Evolutionary conservation across 2,797 vertebrate genomes (phyloP).

Genomic region (Antennarius maculatus): DNA sequence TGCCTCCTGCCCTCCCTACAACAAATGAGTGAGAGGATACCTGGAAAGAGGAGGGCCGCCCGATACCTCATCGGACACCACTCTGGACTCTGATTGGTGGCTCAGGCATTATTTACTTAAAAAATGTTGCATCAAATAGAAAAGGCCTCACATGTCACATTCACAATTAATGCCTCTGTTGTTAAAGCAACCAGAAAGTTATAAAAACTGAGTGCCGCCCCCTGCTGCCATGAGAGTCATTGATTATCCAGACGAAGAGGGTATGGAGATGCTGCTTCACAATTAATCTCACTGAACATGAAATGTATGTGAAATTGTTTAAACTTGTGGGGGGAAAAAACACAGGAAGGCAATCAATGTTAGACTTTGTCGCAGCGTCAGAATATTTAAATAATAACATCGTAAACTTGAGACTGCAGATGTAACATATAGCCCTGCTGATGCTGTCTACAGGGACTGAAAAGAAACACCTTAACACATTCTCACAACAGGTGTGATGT

Average conservation of each 20-base stretch:
- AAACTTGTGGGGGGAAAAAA: not conserved
- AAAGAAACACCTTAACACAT: not conserved
- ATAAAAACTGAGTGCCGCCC: not conserved
- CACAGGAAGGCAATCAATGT: not conserved
- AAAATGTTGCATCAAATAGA: too few species aligned
- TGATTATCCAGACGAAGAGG: not conserved
- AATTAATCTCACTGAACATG: not conserved
- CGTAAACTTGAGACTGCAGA: not conserved
- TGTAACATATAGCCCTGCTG: not conserved
- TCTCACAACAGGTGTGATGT: not conserved
- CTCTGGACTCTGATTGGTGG: too few species aligned
- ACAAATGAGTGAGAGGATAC: too few species aligned
- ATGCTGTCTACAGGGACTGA: not conserved
- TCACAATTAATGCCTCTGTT: not conserved
- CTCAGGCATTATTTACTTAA: too few species aligned
- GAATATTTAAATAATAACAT: conserved; percentile 3
- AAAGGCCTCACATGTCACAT: not conserved
- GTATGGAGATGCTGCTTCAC: not conserved
- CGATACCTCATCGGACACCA: too few species aligned
- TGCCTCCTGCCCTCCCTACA: too few species aligned
- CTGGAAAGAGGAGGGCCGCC: too few species aligned
- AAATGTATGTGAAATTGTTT: not conserved
- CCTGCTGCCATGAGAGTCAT: not conserved
- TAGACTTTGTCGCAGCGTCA: not conserved
- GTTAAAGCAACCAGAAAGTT: not conserved